Evolutionary conservation across 1,140 invertebrate species (phyloP).

Genomic region (Caenorhabditis latens): DNA sequence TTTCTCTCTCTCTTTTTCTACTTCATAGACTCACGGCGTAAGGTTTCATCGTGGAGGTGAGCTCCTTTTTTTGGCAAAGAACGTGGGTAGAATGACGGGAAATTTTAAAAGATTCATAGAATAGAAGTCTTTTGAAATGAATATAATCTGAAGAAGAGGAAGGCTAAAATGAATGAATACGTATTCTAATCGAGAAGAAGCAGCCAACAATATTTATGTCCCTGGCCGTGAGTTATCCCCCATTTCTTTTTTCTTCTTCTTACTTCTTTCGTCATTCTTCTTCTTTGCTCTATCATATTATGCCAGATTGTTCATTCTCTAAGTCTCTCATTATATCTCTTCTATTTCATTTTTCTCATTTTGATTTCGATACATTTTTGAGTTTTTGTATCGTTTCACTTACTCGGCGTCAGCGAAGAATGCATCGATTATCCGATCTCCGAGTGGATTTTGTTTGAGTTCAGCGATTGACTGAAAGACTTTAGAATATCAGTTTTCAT

Average conservation of each 20-base stretch:
- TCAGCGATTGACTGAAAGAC: constrained; percentile 95
- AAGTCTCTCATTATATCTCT: constrained; percentile 53
- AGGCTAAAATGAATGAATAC: neutral
- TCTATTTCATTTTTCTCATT: neutral
- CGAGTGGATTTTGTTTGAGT: constrained; percentile 91
- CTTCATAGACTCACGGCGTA: neutral
- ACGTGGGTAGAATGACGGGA: neutral
- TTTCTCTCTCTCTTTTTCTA: neutral
- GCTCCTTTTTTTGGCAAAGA: neutral
- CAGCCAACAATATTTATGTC: constrained; percentile 40
- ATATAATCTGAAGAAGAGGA: neutral
- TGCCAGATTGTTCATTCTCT: constrained; percentile 38
- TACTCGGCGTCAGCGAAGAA: constrained; percentile 86
- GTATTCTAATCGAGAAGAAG: constrained; percentile 37
- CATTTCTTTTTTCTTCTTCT: constrained; percentile 26
- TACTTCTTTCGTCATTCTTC: constrained; percentile 12
- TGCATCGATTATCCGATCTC: constrained; percentile 96
- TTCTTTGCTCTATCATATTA: constrained; percentile 49
- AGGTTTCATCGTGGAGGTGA: neutral
- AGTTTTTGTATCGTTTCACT: constrained; percentile 50
- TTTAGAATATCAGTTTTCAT: constrained; percentile 79
- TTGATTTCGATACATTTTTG: too few species aligned
- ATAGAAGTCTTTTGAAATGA: neutral
- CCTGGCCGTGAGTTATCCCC: constrained; percentile 29
- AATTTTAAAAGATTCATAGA: constrained; percentile 10